Percentiles rank a stretch among this genome's conserved stretches.
Conservation (phyloP, 2,888 invertebrate species). For the Sphaerophoria rueppellii region DNA sequence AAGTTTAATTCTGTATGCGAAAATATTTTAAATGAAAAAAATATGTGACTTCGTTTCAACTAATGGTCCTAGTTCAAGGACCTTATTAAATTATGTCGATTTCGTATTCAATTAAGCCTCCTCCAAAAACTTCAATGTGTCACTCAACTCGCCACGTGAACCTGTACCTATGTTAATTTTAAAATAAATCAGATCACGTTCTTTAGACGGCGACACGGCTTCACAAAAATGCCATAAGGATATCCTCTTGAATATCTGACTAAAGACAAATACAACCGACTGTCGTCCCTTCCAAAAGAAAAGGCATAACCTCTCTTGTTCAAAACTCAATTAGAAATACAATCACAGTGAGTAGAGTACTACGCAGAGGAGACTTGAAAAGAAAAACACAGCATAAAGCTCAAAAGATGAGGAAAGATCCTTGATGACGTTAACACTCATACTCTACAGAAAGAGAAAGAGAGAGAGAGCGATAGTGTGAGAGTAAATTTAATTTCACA, state of each 20-base stretch:
- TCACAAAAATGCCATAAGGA: neutral
- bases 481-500: conserved; percentile 36
- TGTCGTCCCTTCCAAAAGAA: neutral
- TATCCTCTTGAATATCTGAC: conserved; percentile 17
- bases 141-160: neutral
- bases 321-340: conserved; percentile 42
- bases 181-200: conserved; percentile 25
- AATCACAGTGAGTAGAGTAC: conserved; percentile 10
- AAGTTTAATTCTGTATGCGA: no score
- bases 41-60: no score
- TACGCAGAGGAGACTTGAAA: neutral
- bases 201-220: neutral
- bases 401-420: conserved; percentile 23
- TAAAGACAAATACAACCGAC: neutral
- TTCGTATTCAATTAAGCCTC: no score
- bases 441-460: no score
- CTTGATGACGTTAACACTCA: neutral
- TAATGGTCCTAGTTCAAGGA: no score
- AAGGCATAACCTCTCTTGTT: conserved; percentile 20
- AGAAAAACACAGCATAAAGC: neutral
- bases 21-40: no score
- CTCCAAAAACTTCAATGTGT: no score
- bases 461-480: neutral
- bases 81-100: no score
- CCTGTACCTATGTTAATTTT: conserved; percentile 1